Percentiles rank a stretch among this genome's conserved stretches.
phyloP scores from a whole-genome alignment of 2,113 vertebrate species.

The Myrmophylax atrothorax region DNA sequence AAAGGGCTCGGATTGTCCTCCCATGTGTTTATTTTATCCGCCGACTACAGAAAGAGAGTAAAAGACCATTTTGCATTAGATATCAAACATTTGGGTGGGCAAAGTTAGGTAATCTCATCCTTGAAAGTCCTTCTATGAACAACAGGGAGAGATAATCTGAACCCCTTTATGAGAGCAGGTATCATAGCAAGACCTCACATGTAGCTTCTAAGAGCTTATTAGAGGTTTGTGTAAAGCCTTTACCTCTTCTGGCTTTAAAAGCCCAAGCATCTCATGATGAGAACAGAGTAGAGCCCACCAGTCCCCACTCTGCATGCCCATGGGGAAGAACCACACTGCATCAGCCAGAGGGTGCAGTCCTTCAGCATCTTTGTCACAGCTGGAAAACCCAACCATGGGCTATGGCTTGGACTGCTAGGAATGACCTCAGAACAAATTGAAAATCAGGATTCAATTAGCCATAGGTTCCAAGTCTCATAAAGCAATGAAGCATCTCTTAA shows the following conservation, averaged over 20 bases:
- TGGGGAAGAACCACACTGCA: rapidly evolving
- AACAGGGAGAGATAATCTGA: not conserved
- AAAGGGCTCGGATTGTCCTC: not conserved
- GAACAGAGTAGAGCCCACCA: not conserved
- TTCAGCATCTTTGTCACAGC: not conserved
- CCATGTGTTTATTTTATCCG: not conserved
- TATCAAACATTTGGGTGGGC: not conserved
- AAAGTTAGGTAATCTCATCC: not conserved
- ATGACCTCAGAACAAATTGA: not conserved
- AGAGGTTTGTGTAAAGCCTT: not conserved
- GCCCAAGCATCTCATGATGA: rapidly evolving
- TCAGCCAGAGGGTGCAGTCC: not conserved
- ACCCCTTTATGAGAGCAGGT: not conserved
- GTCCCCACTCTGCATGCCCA: not conserved
- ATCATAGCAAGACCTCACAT: not conserved
- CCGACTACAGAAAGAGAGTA: not conserved
- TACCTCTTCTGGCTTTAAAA: not conserved
- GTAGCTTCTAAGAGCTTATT: rapidly evolving
- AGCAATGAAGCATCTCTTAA: not conserved
- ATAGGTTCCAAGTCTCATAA: not conserved
- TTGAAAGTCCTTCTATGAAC: not conserved
- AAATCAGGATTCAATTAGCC: not conserved
- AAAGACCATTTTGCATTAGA: not conserved
- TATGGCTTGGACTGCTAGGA: not conserved
- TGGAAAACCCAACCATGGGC: not conserved